Percentiles rank a stretch among this genome's conserved stretches.
These are phyloP conservation scores for Formica aserva DNA, from an alignment of 2,888 invertebrate species.

Conservation along the genomic window DNA sequence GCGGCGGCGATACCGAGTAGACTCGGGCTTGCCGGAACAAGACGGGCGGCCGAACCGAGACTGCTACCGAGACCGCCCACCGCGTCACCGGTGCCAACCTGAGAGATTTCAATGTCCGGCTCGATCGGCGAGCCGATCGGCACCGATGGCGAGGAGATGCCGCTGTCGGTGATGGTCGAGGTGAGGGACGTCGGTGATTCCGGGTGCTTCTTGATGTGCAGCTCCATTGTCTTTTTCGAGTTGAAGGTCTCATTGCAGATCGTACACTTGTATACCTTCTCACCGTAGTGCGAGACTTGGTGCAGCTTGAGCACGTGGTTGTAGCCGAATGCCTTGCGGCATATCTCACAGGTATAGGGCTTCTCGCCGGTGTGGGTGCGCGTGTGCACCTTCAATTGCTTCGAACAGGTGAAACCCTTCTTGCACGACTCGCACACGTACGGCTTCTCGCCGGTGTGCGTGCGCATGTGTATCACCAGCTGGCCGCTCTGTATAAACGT, in stretches of 20 bases:
- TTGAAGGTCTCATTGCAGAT: constrained; percentile 96
- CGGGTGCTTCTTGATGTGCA: constrained; percentile 93
- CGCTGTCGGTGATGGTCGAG: constrained; percentile 52
- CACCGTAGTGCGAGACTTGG: constrained; percentile 95
- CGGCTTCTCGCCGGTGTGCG: constrained; percentile 95
- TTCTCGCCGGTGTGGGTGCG: constrained; percentile 96
- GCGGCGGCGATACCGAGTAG: constrained; percentile 57
- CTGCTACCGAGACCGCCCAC: constrained; percentile 74
- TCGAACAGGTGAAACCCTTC: constrained; percentile 96
- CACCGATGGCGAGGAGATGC: constrained; percentile 78
- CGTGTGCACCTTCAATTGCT: constrained; percentile 96
- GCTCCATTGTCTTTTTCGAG: constrained; percentile 96
- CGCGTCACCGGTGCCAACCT: constrained; percentile 66
- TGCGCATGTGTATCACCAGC: constrained; percentile 95
- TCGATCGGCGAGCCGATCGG: constrained; percentile 81
- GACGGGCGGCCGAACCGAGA: not conserved
- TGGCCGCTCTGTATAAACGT: constrained; percentile 97
- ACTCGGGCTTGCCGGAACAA: not conserved
- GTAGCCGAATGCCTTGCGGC: constrained; percentile 96
- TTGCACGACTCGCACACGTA: constrained; percentile 93
- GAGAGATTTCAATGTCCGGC: constrained; percentile 82
- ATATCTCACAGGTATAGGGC: constrained; percentile 96
- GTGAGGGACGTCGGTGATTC: constrained; percentile 83
- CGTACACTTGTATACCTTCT: constrained; percentile 96
- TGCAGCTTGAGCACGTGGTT: constrained; percentile 96